Evolutionary conservation across 2,797 vertebrate species (phyloP).

Genomic region (Sylvilagus floridanus): DNA sequence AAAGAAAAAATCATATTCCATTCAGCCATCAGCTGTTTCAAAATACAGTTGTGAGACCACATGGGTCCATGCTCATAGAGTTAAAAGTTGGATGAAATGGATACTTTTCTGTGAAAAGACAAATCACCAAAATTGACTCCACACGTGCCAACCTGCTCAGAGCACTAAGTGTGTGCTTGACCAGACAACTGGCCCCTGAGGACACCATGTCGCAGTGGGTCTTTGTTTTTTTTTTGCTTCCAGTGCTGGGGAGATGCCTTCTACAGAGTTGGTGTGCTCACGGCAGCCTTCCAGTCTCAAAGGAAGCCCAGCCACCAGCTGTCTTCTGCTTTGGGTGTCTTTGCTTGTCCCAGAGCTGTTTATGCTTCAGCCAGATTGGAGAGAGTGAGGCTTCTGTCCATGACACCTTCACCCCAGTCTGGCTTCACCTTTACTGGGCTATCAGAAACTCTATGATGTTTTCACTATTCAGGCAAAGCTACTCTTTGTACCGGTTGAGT

Average conservation of each 20-base stretch:
- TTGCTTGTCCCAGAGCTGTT: background rate
- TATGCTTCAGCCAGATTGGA: background rate
- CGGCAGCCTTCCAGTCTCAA: background rate
- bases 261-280: background rate
- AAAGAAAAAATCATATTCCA: background rate
- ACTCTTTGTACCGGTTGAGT: background rate
- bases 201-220: rapidly evolving
- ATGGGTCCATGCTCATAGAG: background rate
- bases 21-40: background rate
- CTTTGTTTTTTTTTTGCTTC: background rate
- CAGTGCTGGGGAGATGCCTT: background rate
- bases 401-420: background rate
- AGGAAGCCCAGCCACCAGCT: background rate
- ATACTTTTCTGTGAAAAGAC: conserved; percentile 8
- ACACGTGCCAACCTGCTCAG: background rate
- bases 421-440: background rate
- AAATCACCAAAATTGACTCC: background rate
- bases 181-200: background rate
- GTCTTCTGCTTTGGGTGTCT: background rate
- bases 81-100: background rate
- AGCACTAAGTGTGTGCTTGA: background rate
- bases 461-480: background rate
- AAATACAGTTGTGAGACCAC: background rate
- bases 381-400: background rate
- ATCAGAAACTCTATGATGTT: background rate